A percentile compares a stretch with the other conserved stretches of the same genome.
These are phyloP conservation scores for Agrilus mali DNA, from an alignment of 2,888 invertebrate genomes.

Conservation along the genomic window DNA sequence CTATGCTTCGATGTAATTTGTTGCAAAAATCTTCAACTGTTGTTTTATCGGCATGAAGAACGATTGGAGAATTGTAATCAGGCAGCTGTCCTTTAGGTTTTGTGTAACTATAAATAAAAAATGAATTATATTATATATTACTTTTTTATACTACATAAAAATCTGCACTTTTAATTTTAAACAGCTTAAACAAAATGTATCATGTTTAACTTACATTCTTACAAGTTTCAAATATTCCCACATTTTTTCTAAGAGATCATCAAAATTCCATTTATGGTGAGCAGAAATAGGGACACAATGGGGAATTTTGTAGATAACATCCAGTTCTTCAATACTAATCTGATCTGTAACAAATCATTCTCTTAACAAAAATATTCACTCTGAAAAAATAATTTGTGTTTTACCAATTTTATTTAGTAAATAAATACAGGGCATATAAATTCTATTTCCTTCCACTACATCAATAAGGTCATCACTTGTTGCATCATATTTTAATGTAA, in stretches of 20 bases:
- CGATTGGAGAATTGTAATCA: constrained; percentile 94
- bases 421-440: constrained; percentile 98
- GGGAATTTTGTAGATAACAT: constrained; percentile 97
- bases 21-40: constrained; percentile 97
- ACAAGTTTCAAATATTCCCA: constrained; percentile 94
- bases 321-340: constrained; percentile 90
- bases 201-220: constrained; percentile 58
- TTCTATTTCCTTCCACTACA: constrained; percentile 95
- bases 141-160: background rate
- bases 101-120: constrained; percentile 60
- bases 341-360: constrained; percentile 50
- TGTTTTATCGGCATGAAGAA: constrained; percentile 75
- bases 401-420: constrained; percentile 94
- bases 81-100: constrained; percentile 99
- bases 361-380: constrained; percentile 27
- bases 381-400: constrained; percentile 14
- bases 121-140: background rate
- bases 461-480: constrained; percentile 97
- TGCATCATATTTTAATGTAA: constrained; percentile 87
- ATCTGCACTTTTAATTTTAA: background rate
- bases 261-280: constrained; percentile 99
- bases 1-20: constrained; percentile 92
- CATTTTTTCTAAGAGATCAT: constrained; percentile 93
- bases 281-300: constrained; percentile 99
- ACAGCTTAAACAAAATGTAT: constrained; percentile 1